phyloP scores from a whole-genome alignment of 2,888 invertebrate species.

The Caenorhabditis becei region DNA sequence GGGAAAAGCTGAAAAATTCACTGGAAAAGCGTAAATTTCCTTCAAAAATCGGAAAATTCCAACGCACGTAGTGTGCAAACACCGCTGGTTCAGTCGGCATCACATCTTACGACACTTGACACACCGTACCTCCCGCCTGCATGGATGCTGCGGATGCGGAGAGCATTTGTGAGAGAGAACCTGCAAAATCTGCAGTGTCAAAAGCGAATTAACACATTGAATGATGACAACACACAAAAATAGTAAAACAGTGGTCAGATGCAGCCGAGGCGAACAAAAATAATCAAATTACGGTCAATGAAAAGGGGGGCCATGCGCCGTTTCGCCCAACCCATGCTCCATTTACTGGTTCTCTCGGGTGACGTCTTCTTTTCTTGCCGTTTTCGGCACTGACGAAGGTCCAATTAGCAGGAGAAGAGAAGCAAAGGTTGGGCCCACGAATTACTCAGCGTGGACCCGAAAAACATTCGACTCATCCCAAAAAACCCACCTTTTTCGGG shows the following conservation, averaged over 20 bases:
- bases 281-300: constrained; percentile 46
- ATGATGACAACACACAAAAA: constrained; percentile 11
- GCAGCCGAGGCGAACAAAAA: constrained; percentile 33
- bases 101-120: constrained; percentile 26
- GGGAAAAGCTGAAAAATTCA: not conserved
- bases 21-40: not conserved
- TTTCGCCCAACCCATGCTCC: not conserved
- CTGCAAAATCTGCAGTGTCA: not conserved
- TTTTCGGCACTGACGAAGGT: constrained; percentile 11
- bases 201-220: not conserved
- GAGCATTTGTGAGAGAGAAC: not conserved
- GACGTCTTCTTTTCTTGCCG: constrained; percentile 21
- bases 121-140: not conserved
- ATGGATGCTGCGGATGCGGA: not conserved
- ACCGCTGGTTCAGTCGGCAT: constrained; percentile 24
- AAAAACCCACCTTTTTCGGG: constrained; percentile 7
- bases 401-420: constrained; percentile 13
- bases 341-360: constrained; percentile 4
- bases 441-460: not conserved
- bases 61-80: constrained; percentile 53
- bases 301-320: constrained; percentile 13
- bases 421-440: not conserved
- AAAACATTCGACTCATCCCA: not conserved
- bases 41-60: constrained; percentile 29
- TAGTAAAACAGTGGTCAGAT: constrained; percentile 46